Conservation (phyloP, 2,888 invertebrate genomes). For the Ommatoiulus sabulosus region DNA sequence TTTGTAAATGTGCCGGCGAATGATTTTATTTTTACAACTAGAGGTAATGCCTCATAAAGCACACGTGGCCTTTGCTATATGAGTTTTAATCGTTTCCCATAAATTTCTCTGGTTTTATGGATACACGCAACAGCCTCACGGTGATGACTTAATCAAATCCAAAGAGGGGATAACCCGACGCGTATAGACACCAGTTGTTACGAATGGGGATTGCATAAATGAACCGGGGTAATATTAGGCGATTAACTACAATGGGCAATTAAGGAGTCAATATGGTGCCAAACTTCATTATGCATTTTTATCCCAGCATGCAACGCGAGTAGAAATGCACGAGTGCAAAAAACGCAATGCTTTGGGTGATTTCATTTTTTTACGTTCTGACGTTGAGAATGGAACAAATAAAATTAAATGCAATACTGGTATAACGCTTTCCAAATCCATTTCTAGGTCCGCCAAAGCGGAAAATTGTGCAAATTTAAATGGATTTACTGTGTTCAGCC, state of each 20-base stretch:
- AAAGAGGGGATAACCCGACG: not conserved
- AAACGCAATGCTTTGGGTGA: not conserved
- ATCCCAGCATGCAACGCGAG: not conserved
- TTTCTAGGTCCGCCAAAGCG: not conserved
- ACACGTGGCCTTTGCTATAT: not conserved
- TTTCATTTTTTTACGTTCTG: not conserved
- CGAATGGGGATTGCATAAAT: not conserved
- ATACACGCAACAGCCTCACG: not conserved
- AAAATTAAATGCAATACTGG: not conserved
- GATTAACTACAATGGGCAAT: conserved; percentile 7
- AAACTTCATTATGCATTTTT: not conserved
- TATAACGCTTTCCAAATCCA: not conserved
- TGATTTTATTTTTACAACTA: not conserved
- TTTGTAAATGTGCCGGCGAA: not conserved
- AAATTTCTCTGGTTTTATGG: not conserved
- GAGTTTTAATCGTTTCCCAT: not conserved
- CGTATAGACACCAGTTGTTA: not conserved
- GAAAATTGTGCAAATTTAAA: not conserved
- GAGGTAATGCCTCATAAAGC: not conserved
- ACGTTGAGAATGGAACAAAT: not conserved
- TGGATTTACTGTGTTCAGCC: not conserved
- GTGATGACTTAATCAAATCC: not conserved
- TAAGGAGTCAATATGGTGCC: conserved; percentile 13
- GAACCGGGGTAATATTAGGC: not conserved
- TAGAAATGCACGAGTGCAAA: not conserved